Conservation (phyloP, 2,888 invertebrate genomes). For the Branchellion lobata region DNA sequence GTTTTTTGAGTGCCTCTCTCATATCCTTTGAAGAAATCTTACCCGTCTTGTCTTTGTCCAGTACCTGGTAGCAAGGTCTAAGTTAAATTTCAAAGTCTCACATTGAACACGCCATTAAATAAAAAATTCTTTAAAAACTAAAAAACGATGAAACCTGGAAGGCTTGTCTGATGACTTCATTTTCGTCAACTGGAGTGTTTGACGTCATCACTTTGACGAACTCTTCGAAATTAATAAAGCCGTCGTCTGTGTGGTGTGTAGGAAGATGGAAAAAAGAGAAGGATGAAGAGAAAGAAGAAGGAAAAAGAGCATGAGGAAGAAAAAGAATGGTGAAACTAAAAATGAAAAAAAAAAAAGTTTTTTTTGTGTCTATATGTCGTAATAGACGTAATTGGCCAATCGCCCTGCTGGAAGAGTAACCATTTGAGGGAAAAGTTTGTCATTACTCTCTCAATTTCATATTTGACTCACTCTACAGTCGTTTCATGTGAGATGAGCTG, state of each 20-base stretch:
- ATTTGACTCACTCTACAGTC: too few species aligned
- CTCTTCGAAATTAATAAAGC: slow-evolving; percentile 47
- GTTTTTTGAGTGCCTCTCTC: slow-evolving; percentile 42
- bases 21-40: slow-evolving; percentile 38
- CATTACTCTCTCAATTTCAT: too few species aligned
- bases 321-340: not conserved
- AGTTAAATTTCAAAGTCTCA: too few species aligned
- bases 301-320: not conserved
- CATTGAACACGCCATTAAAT: not conserved
- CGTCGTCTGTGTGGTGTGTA: slow-evolving; percentile 38
- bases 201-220: slow-evolving; percentile 43
- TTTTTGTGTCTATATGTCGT: too few species aligned
- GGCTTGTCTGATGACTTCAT: slow-evolving; percentile 45
- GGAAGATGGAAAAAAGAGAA: not conserved
- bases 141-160: slow-evolving; percentile 8
- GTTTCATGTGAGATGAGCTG: too few species aligned
- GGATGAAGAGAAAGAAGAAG: not conserved
- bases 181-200: slow-evolving; percentile 41
- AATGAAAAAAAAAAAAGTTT: not conserved
- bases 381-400: too few species aligned
- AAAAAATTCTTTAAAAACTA: not conserved
- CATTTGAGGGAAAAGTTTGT: too few species aligned
- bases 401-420: too few species aligned
- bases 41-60: slow-evolving; percentile 48
- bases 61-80: slow-evolving; percentile 10